Base-by-base conservation (phyloP, 2,113 vertebrate genomes). In the Osmerus mordax region DNA sequence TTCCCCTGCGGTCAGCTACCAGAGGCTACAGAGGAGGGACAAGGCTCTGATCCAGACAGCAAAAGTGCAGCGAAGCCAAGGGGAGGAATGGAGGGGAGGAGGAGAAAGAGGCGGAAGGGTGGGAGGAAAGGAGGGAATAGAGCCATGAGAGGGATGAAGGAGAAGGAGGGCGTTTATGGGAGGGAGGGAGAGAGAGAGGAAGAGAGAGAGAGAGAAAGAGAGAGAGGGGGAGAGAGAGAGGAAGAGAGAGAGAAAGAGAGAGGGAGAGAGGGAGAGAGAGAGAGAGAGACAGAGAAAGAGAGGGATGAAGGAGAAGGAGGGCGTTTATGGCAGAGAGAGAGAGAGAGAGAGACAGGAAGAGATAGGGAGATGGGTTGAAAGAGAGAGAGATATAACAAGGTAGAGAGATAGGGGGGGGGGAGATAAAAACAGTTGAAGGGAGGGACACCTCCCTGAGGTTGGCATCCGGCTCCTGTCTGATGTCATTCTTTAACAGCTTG, bases 401-500 rank as follows among this genome's bases (percentile, higher is more conserved):
- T n/a, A 72, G 78, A 67, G 81, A 72, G 78, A 3, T 4, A 32
- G 52, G 65, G 66, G 18, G 47, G 54, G 56, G 16, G 21, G 41
- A 64, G 32, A 65, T 52, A 69, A 51, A 69, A 7, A 60, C 47
- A 41, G 28, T 14, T 3, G 69, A 13, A 52, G 16, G 59, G 16
- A 60, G 64, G 69, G 75, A 75, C 85, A 69, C 62, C 23, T 13
- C 71, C 80, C 72, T 32, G 60, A 14, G 8, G 77, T 76, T 83
- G 80, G 83, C 84, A 88, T 81, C 90, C 67, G 63, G 83, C 81
- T 72, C 79, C 69, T 51, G 67, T 87, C 87, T 91, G 88, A 91
- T 90, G 75, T 89, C 80, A 93, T 83, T 88, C 83, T 87, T 90
- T 92, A 91, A 92, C 77, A 74, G 79, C 65, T 84, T 61, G 74